Evolutionary conservation across 2,888 invertebrate genomes (phyloP), one percentile per base, ranked within the genome.

Genomic region (Invenusta paracnida): DNA sequence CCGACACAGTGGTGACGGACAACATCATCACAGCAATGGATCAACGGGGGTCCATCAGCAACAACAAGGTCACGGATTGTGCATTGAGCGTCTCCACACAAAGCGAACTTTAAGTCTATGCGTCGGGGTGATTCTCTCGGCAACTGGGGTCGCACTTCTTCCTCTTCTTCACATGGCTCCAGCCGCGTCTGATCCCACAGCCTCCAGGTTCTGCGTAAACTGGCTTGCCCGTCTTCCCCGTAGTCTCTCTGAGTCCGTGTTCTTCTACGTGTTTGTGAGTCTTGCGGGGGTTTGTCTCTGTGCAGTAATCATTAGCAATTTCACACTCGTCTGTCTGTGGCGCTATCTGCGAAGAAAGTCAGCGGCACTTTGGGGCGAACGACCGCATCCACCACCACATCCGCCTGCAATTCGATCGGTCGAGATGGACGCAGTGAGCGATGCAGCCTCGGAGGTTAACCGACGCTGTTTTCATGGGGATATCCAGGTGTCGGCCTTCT

Each of bases 241-340:
- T 17, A 82, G 5, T 67, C 28, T 66, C 23, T 31, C 23, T 2
- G 82, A 84, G 28, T 84, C 84, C 0, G 73, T 84, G 23, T 84
- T 79, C 29, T 84, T 79, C 5, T 67, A 31, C 1, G 83, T 79
- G n/a, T 84, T 84, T 66, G 73, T 82, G 13, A 25, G 82, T 29
- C 0, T 66, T 0, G 84, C 84, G n/a, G 84, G 83, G 17, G 84
- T 84, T 28, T 84, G 84, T 28, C 27, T 84, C 0, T 67, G 29
- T 25, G 2, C 23, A 29, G 84, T 84, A n/a, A 28, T 79, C 17
- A 1, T 5, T 17, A n/a, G 84, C 67, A 84, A 84, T 82, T 1
- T 84, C 13, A 29, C 81, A 0, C 29, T 84, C 17, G 29, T 82
- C 25, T 84, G 67, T 23, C 73, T 84, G 17, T 84, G 84, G 84